Evolutionary conservation across 2,797 vertebrate genomes (phyloP).

Genomic region (Sebastes taczanowskii): DNA sequence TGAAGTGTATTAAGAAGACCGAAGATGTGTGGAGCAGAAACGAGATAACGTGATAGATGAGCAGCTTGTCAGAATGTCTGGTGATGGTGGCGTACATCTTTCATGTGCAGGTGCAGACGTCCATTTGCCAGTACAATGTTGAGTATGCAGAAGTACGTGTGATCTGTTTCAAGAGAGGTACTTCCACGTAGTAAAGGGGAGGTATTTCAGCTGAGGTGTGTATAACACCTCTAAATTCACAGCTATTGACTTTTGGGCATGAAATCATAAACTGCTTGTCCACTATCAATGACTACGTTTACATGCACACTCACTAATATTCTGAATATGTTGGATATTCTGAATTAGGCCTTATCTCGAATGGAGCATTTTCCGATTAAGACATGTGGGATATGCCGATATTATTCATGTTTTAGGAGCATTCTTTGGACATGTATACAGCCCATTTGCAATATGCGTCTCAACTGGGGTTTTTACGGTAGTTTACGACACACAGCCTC

Average conservation of each 20-base stretch:
- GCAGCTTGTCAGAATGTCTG: slow-evolving; percentile 9
- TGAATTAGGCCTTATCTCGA: no score
- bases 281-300: neutral
- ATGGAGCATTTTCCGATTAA: no score
- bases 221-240: neutral
- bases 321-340: no score
- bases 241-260: neutral
- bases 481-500: no score
- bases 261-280: neutral
- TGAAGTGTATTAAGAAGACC: neutral
- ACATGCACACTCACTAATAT: no score
- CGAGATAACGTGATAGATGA: neutral
- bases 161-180: neutral
- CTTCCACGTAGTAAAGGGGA: neutral
- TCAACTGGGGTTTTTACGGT: no score
- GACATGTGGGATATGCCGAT: no score
- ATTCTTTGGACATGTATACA: no score
- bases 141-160: neutral
- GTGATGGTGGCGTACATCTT: neutral
- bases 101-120: neutral
- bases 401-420: no score
- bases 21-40: neutral
- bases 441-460: no score
- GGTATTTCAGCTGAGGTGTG: neutral
- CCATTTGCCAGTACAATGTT: neutral